A percentile compares a stretch with the other conserved stretches of the same genome.
Conservation (phyloP, 2,888 invertebrate species). For the Ophion slaviceki region DNA sequence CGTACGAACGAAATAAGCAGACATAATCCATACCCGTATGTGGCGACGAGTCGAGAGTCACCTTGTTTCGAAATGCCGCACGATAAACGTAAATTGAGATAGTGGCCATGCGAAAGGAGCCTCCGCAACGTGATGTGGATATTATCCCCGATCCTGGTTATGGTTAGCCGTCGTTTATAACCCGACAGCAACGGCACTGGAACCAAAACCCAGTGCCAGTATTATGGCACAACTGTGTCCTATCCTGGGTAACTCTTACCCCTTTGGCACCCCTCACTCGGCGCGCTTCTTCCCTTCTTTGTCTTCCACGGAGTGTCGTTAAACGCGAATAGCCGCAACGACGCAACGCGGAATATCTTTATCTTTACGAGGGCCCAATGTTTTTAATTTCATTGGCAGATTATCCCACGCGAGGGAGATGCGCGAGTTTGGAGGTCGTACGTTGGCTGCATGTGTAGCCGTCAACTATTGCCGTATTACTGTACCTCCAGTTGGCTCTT, state of each 20-base stretch:
- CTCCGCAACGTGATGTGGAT: conserved; percentile 69
- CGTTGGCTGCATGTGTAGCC: conserved; percentile 19
- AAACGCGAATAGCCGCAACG: conserved; percentile 49
- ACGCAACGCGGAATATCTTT: conserved; percentile 73
- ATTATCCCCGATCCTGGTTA: conserved; percentile 68
- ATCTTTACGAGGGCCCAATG: conserved; percentile 79
- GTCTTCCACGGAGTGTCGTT: conserved; percentile 31
- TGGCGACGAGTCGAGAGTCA: conserved; percentile 46
- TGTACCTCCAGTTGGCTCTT: conserved; percentile 43
- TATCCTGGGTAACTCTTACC: conserved; percentile 31
- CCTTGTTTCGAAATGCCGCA: conserved; percentile 46
- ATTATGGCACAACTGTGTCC: conserved; percentile 38
- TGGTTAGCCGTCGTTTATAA: conserved; percentile 70
- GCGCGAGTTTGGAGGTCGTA: conserved; percentile 59
- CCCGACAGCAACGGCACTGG: conserved; percentile 61
- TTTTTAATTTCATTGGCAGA: conserved; percentile 78
- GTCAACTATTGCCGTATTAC: conserved; percentile 4
- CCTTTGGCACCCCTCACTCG: conserved; percentile 6
- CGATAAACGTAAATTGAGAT: conserved; percentile 73
- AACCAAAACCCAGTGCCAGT: conserved; percentile 48
- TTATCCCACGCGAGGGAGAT: conserved; percentile 74
- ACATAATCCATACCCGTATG: conserved; percentile 43
- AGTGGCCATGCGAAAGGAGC: conserved; percentile 62
- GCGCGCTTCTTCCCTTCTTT: not conserved
- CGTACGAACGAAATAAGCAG: conserved; percentile 7